These are phyloP conservation scores for Lycodopsis pacificus DNA, from an alignment of 2,797 vertebrate species.

Conservation along the genomic window DNA sequence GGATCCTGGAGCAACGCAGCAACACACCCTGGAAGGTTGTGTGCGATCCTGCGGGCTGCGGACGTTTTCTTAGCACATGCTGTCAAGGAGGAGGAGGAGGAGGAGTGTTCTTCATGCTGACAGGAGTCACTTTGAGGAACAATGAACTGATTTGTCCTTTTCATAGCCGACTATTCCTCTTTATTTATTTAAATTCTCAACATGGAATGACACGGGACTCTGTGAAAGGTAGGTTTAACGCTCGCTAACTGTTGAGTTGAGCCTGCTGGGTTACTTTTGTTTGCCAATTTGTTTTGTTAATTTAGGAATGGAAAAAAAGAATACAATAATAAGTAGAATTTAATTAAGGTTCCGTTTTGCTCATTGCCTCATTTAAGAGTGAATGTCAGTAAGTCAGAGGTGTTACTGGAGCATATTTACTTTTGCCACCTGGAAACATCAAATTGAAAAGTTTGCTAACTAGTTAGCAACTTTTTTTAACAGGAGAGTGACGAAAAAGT, in stretches of 20 bases:
- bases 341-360: neutral
- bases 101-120: conserved; percentile 1
- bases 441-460: neutral
- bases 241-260: neutral
- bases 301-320: neutral
- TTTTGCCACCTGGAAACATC: neutral
- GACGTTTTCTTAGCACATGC: conserved; percentile 58
- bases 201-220: conserved; percentile 18
- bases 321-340: neutral
- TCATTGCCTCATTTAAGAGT: neutral
- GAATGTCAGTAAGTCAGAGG: fast-evolving
- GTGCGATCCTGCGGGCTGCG: conserved; percentile 50
- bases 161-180: neutral
- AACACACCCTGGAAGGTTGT: conserved; percentile 61
- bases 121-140: conserved; percentile 1
- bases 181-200: no score
- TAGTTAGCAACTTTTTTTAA: neutral
- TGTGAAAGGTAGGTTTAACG: conserved; percentile 49
- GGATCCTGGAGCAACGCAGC: conserved; percentile 41
- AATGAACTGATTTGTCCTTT: neutral
- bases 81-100: neutral
- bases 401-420: neutral
- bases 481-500: no score
- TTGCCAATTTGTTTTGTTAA: neutral
- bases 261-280: neutral